These are phyloP conservation scores for Mellivora capensis DNA, from an alignment of 2,113 vertebrate species.

Conservation along the genomic window DNA sequence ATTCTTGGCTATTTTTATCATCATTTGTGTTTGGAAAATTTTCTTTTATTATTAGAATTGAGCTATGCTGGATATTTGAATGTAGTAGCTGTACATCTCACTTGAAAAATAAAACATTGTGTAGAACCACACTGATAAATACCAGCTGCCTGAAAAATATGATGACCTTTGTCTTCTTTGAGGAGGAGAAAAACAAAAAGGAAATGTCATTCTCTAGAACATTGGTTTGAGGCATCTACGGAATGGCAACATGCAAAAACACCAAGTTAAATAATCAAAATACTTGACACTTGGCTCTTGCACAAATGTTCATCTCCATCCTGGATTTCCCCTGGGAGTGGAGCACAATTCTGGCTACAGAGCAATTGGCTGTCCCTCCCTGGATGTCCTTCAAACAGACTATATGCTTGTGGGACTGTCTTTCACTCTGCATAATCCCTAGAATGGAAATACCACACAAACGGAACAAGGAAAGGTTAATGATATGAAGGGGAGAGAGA, in stretches of 20 bases:
- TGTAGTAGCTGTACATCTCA: neutral
- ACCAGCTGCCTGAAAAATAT: neutral
- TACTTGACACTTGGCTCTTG: neutral
- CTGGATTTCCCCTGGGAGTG: neutral
- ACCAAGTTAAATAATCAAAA: neutral
- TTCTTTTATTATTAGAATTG: neutral
- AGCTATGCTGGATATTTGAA: neutral
- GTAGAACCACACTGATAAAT: neutral
- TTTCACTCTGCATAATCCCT: neutral
- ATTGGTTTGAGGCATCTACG: neutral
- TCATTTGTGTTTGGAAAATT: neutral
- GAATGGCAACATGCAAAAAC: fast-evolving
- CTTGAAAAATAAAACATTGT: neutral
- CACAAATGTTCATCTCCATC: neutral
- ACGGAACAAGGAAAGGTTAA: neutral
- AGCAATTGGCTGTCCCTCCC: neutral
- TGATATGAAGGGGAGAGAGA: neutral
- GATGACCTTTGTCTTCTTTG: neutral
- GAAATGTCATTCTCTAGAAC: neutral
- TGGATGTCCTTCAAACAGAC: constrained; percentile 27
- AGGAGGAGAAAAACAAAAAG: neutral
- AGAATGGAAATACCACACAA: neutral
- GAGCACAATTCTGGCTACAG: neutral
- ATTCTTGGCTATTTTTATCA: neutral
- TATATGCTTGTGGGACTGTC: neutral